Base-by-base conservation (phyloP, 2,113 vertebrate genomes). In the Saguinus midas region DNA sequence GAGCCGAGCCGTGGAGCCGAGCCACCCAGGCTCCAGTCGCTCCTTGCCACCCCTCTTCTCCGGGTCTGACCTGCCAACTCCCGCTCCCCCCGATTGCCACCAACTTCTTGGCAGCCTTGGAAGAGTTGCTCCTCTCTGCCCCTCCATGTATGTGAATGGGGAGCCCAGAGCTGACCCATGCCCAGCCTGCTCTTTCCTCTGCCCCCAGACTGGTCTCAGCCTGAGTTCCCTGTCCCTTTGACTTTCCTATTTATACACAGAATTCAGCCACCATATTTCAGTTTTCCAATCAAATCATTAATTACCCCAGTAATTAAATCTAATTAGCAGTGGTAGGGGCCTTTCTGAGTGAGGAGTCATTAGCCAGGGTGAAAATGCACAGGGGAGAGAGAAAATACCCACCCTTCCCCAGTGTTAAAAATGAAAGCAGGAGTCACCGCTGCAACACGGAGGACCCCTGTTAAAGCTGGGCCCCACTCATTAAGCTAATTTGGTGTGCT, bases 261-360 rank as follows among this genome's bases (percentile, higher is more conserved):
- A 96, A 96, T 73, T 92, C 87, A 96, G 92, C 94, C 94, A 91
- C 96, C 72, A 87, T 83, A 96, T 96, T 97, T 96, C 85, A 96
- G 96, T 94, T 96, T 98, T 97, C 96, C 95, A 97, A 87, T 91
- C 78, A 52, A 94, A 97, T 97, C 96, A 96, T 98, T 97, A 96
- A 97, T 97, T 97, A 97, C 79, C 96, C 94, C 88, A 96, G 91
- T 96, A 96, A 96, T 98, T 97, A 97, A 95, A 97, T 93, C 90
- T 96, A 97, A 96, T 97, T 98, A 98, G 95, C 92, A 80, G 91
- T 88, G 78, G 72, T 85, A 87, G 87, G 96, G 96, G 94, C 95
- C 96, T 96, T 96, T 97, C 96, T 94, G 96, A 97, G 87, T 6
- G 23, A 95, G 78, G 95, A 95, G 68, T 96, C 95, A 97, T 96